Conservation (phyloP, 2,888 invertebrate genomes). For the Cyaniris semiargus region DNA sequence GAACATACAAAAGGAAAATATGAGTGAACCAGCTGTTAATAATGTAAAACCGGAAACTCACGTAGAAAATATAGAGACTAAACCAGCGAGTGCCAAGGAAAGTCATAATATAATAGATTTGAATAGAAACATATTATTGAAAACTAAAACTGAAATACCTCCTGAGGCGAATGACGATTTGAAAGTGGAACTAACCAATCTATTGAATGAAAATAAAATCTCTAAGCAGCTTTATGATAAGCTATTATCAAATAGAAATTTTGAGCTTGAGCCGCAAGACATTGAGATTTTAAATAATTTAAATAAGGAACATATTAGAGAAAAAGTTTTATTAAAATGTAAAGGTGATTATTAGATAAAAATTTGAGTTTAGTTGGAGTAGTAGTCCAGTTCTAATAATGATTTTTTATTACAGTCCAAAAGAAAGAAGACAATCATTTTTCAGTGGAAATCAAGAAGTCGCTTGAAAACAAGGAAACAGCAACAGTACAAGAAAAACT, state of each 20-base stretch:
- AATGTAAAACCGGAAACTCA: conserved; percentile 43
- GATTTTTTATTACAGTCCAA: background rate
- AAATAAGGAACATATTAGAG: conserved; percentile 58
- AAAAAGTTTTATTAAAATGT: conserved; percentile 56
- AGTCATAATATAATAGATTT: conserved; percentile 47
- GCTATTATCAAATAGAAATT: conserved; percentile 66
- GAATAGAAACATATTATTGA: conserved; percentile 49
- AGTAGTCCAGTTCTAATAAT: background rate
- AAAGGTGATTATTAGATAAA: conserved; percentile 52
- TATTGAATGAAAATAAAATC: conserved; percentile 67
- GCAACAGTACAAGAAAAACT: background rate
- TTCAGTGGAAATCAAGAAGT: conserved; percentile 2
- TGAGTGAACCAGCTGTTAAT: conserved; percentile 40
- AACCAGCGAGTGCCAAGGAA: conserved; percentile 42
- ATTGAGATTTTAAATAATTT: conserved; percentile 74
- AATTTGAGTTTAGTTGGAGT: too few species aligned
- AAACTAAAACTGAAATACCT: conserved; percentile 42
- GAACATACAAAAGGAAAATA: conserved; percentile 46
- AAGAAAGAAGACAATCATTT: conserved; percentile 28
- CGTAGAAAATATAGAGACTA: background rate
- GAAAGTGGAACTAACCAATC: conserved; percentile 54
- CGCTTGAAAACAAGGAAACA: background rate
- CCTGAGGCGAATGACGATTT: conserved; percentile 50
- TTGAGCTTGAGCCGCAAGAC: conserved; percentile 69
- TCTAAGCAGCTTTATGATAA: conserved; percentile 66